Conservation (phyloP, 2,888 invertebrate genomes). For the Eledone cirrhosa region DNA sequence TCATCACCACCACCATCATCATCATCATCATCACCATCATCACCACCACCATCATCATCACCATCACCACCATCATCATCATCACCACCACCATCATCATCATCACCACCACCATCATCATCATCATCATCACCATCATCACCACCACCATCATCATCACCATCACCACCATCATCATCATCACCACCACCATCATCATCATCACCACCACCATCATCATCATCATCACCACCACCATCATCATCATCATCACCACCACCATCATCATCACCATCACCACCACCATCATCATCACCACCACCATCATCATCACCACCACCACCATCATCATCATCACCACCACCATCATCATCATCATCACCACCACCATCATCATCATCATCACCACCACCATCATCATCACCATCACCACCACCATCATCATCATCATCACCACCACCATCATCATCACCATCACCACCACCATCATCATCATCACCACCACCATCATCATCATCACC, state of each 20-base stretch:
- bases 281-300: constrained; percentile 1
- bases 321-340: constrained; percentile 11
- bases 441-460: too few relatives aligned
- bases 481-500: too few relatives aligned
- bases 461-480: too few relatives aligned
- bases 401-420: constrained; percentile 15
- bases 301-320: not conserved
- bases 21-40: constrained; percentile 46
- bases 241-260: not conserved
- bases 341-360: constrained; percentile 28
- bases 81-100: constrained; percentile 53
- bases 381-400: constrained; percentile 17
- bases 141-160: constrained; percentile 38
- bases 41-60: constrained; percentile 44
- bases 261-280: not conserved
- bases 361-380: constrained; percentile 10
- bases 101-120: constrained; percentile 53
- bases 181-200: constrained; percentile 47
- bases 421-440: not conserved
- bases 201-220: constrained; percentile 48
- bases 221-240: constrained; percentile 38
- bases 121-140: constrained; percentile 40
- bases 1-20: constrained; percentile 47
- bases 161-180: constrained; percentile 41
- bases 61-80: constrained; percentile 44